Evolutionary conservation across 2,797 vertebrate species (phyloP).

Genomic region (Todus mexicanus): DNA sequence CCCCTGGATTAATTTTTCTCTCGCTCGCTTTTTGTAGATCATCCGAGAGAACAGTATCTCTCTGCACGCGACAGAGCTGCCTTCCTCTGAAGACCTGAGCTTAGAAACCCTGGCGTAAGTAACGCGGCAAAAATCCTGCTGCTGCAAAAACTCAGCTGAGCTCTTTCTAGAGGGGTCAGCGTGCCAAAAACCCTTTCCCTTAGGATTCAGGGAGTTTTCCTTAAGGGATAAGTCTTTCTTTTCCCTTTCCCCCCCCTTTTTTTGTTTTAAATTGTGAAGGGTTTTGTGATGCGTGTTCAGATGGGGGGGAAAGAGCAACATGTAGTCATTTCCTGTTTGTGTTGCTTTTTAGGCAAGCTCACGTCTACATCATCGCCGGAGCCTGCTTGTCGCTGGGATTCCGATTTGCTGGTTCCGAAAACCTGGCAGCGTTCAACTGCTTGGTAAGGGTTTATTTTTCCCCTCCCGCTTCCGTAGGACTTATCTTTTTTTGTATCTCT

Average conservation of each 20-base stretch:
- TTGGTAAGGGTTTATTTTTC: conserved; percentile 72
- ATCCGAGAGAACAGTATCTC: conserved; percentile 90
- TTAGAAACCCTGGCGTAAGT: conserved; percentile 96
- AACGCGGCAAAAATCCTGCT: neutral
- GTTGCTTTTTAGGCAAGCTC: conserved; percentile 85
- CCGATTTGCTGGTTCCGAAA: conserved; percentile 95
- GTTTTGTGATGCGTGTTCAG: neutral
- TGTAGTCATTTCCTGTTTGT: conserved; percentile 22
- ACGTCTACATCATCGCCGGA: conserved; percentile 96
- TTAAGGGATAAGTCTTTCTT: neutral
- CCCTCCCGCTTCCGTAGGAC: neutral
- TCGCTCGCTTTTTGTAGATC: conserved; percentile 73
- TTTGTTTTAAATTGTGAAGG: neutral
- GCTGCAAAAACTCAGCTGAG: neutral
- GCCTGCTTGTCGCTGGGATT: conserved; percentile 94
- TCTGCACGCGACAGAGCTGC: conserved; percentile 79
- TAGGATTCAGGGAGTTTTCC: neutral
- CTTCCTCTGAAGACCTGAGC: conserved; percentile 90
- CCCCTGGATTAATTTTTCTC: neutral
- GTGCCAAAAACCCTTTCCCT: neutral
- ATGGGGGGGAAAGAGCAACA: neutral
- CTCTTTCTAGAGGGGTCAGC: neutral
- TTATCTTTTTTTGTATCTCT: neutral
- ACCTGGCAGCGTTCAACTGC: conserved; percentile 94
- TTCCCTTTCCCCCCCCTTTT: neutral